Conservation (phyloP, 1,140 invertebrate species). For the Caenorhabditis tropicalis region DNA sequence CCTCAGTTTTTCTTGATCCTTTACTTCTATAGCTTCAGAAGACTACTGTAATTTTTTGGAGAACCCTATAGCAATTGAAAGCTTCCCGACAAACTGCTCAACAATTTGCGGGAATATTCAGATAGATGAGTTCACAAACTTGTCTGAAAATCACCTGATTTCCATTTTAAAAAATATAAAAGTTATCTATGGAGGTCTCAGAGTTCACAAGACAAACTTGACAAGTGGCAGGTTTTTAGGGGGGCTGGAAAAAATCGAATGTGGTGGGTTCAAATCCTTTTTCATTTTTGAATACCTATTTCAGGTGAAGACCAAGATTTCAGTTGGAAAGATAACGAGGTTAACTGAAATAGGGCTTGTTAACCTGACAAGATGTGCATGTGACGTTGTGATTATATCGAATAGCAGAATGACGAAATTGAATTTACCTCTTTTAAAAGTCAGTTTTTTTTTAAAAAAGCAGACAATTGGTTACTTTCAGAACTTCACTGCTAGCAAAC, state of each 20-base stretch:
- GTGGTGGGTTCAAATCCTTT: background rate
- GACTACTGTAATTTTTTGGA: background rate
- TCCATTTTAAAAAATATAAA: background rate
- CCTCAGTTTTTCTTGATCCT: too few relatives aligned
- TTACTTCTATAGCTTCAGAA: too few relatives aligned
- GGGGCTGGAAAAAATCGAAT: background rate
- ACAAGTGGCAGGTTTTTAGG: background rate
- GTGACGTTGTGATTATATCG: background rate
- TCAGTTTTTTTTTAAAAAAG: background rate
- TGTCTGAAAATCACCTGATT: background rate
- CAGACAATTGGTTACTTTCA: too few relatives aligned
- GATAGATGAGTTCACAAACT: background rate
- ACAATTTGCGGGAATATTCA: background rate
- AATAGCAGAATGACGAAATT: background rate
- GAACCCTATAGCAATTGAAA: background rate
- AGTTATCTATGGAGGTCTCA: background rate
- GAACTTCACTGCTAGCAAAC: too few relatives aligned
- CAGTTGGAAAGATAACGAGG: background rate
- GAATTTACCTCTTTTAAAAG: background rate
- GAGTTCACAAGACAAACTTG: background rate
- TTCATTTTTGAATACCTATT: background rate
- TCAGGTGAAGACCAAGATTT: background rate
- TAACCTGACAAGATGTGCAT: background rate
- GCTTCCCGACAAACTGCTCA: background rate
- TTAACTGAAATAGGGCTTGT: background rate